Evolutionary conservation across 2,797 vertebrate genomes (phyloP).

Genomic region (Lerista edwardsae): DNA sequence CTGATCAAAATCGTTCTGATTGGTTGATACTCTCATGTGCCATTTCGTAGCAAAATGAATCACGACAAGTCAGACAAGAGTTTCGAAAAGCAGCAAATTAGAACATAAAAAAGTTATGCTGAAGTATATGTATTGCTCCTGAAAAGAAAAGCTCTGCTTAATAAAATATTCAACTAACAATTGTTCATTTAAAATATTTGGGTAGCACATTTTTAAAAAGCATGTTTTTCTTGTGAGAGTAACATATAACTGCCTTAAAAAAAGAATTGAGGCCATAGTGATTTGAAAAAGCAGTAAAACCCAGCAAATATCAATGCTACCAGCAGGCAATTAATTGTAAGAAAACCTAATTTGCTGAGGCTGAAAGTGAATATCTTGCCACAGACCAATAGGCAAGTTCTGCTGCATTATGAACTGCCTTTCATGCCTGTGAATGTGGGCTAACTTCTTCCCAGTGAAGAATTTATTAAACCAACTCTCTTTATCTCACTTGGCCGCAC

Average conservation of each 20-base stretch:
- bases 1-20: neutral
- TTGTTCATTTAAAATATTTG: neutral
- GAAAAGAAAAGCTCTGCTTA: neutral
- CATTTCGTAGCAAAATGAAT: too few species aligned
- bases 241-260: neutral
- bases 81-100: neutral
- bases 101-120: neutral
- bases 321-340: neutral
- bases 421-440: neutral
- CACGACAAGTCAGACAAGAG: neutral
- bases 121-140: neutral
- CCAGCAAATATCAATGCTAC: neutral
- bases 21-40: neutral
- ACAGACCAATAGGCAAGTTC: neutral
- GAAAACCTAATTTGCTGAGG: neutral
- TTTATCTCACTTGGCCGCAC: conserved; percentile 38
- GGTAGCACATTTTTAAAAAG: conserved; percentile 27
- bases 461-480: conserved; percentile 51
- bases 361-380: neutral
- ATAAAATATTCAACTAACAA: neutral
- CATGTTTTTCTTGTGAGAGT: neutral
- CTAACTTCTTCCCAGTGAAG: conserved; percentile 13
- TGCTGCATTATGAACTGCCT: neutral
- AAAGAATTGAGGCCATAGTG: neutral
- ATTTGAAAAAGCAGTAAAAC: accelerated